Base-by-base conservation (phyloP, 2,113 vertebrate genomes). In the Mesembrinibis cayennensis region DNA sequence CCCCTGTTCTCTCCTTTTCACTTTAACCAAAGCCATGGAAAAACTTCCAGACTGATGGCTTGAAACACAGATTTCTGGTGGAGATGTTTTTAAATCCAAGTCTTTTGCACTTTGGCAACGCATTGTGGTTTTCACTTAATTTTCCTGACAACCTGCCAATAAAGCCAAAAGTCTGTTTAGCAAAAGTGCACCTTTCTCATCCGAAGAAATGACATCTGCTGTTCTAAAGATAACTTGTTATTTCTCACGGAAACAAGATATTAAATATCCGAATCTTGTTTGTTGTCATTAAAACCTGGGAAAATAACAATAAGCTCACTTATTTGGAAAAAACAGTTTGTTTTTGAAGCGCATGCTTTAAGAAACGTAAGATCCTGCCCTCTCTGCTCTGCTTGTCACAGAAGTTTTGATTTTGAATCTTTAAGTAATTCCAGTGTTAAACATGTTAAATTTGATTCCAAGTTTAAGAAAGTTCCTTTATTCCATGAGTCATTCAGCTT, bases 91-190 rank as follows among this genome's bases (percentile, higher is more conserved):
- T 80, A 82, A 93, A 87, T 90, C 56, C 70, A 82, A 95, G 87
- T 27, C 36, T 93, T 87, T 93, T 82, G 45, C 71, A 80, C 65
- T 95, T 87, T 91, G 89, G 81, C 93, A 95, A 65, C 1, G 4
- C 9, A 22, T 34, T 61, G 53, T 79, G 16, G 2, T 82, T 93
- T 85, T 94, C 84, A 80, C 70, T 95, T 85, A 72, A 77, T 93
- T 96, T 91, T 96, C 91, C 89, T 94, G 83, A 93, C 65, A 72
- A n/a, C 7, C 22, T 58, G 74, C 84, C 95, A 95, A 66, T 77
- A 76, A 79, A 91, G 61, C 58, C 91, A 66, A 63, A 95, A 82
- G 20, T 59, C n/a, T 80, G n/a, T 62, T 93, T 82, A 94, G 78
- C 17, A 85, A 58, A 92, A 93, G 23, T 55, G n/a, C n/a, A 93